phyloP scores from a whole-genome alignment of 2,113 vertebrate genomes.

The Coptodon rendalli region DNA sequence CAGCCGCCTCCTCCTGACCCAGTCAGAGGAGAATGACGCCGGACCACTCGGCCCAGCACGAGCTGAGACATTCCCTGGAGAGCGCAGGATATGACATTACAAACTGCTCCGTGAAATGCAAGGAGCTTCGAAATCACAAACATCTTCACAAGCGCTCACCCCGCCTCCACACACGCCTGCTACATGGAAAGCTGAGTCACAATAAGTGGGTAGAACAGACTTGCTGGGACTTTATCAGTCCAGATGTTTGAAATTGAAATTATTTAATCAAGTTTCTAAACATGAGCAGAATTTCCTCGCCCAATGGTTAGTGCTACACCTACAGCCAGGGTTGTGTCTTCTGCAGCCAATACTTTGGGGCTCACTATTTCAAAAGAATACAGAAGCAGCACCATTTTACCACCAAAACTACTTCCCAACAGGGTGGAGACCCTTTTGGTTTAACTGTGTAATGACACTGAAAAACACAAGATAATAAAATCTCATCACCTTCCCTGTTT shows the following conservation, averaged over 20 bases:
- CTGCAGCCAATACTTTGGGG: neutral
- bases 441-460: rapidly evolving
- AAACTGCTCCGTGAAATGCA: slow-evolving; percentile 51
- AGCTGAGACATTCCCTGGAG: slow-evolving; percentile 75
- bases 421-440: neutral
- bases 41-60: slow-evolving; percentile 41
- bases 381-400: neutral
- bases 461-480: neutral
- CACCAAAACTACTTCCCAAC: neutral
- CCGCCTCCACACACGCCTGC: neutral
- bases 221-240: neutral
- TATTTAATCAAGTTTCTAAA: neutral
- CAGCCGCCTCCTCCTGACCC: slow-evolving; percentile 7
- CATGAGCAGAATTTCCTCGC: too few species aligned
- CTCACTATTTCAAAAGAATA: neutral
- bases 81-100: slow-evolving; percentile 64
- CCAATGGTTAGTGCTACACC: neutral
- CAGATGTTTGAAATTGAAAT: neutral
- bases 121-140: slow-evolving; percentile 39
- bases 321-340: too few species aligned
- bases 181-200: neutral
- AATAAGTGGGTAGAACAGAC: neutral
- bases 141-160: slow-evolving; percentile 44
- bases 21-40: slow-evolving; percentile 54
- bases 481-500: rapidly evolving